phyloP scores from a whole-genome alignment of 2,888 invertebrate genomes.

The Drosophila pegasa region DNA sequence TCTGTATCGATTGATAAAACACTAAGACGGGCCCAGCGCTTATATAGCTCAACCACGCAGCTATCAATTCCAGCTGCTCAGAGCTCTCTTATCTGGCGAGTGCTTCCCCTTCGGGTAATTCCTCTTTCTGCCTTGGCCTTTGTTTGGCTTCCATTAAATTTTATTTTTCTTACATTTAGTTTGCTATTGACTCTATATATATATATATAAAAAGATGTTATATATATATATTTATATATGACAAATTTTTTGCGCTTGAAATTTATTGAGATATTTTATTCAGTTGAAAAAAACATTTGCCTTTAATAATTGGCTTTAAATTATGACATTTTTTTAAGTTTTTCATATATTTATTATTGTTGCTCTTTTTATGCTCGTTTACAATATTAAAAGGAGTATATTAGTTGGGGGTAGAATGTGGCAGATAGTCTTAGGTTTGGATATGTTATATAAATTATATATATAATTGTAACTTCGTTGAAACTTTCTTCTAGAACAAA shows the following conservation, averaged over 20 bases:
- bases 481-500: too few relatives aligned
- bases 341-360: neutral
- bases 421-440: neutral
- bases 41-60: slow-evolving; percentile 37
- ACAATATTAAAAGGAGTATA: neutral
- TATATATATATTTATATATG: neutral
- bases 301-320: slow-evolving; percentile 15
- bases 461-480: too few relatives aligned
- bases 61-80: neutral
- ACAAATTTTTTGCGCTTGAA: neutral
- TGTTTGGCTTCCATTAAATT: slow-evolving; percentile 31
- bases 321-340: slow-evolving; percentile 16
- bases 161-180: slow-evolving; percentile 18
- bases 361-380: too few relatives aligned
- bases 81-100: slow-evolving; percentile 29
- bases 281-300: slow-evolving; percentile 26
- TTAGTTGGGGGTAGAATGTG: neutral
- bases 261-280: slow-evolving; percentile 26
- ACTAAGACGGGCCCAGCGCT: neutral
- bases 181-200: neutral
- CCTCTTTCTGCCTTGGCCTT: neutral
- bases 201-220: neutral
- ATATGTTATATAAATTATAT: neutral
- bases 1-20: slow-evolving; percentile 36
- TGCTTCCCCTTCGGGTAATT: slow-evolving; percentile 40